Evolutionary conservation across 1,140 invertebrate species (phyloP).

Genomic region (Cydia pomonella): DNA sequence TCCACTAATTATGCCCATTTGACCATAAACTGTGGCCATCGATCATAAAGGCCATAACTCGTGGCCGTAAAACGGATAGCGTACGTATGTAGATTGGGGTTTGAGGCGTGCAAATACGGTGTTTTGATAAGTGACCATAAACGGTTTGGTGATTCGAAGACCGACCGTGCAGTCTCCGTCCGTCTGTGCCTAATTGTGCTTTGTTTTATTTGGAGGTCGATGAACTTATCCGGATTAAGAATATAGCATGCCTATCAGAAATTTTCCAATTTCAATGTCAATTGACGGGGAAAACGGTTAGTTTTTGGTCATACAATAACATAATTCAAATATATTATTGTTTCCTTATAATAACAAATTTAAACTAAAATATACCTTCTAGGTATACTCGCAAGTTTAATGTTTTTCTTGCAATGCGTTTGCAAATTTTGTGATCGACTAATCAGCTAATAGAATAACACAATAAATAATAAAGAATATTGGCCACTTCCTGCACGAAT

Average conservation of each 20-base stretch:
- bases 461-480: too few species aligned
- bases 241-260: not conserved
- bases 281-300: not conserved
- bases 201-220: conserved; percentile 9
- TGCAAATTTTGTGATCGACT: too few species aligned
- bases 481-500: too few species aligned
- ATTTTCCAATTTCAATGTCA: too few species aligned
- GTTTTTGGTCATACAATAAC: not conserved
- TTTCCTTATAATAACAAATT: too few species aligned
- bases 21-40: conserved; percentile 70
- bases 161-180: not conserved
- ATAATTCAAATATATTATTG: not conserved
- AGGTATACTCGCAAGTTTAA: too few species aligned
- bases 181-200: not conserved
- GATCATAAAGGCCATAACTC: conserved; percentile 72
- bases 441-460: too few species aligned
- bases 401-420: too few species aligned
- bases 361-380: not conserved
- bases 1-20: conserved; percentile 71
- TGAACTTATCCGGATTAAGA: not conserved
- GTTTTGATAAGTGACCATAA: conserved; percentile 31
- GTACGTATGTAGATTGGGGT: conserved; percentile 25
- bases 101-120: conserved; percentile 28
- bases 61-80: conserved; percentile 48
- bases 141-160: conserved; percentile 6